phyloP scores from a whole-genome alignment of 2,113 vertebrate genomes.

The Chlorodrepanis virens region DNA sequence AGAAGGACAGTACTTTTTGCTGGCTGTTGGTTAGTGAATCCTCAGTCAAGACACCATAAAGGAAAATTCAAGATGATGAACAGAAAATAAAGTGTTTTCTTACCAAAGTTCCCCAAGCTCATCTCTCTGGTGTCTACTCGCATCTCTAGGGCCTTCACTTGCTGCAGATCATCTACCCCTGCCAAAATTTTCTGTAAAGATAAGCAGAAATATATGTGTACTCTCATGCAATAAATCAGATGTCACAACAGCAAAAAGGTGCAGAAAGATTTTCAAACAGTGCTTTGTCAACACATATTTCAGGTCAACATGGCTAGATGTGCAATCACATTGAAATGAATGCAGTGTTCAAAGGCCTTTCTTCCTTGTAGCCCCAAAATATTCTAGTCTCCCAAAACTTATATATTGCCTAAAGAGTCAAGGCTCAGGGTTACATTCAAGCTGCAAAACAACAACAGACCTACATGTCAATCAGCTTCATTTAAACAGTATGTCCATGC shows the following conservation, averaged over 20 bases:
- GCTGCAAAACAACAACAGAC: background rate
- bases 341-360: background rate
- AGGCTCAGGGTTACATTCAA: background rate
- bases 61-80: background rate
- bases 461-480: background rate
- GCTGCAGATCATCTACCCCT: slow-evolving; percentile 76
- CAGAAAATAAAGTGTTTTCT: slow-evolving; percentile 53
- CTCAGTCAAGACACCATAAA: background rate
- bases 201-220: slow-evolving; percentile 5
- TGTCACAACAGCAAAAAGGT: background rate
- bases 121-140: slow-evolving; percentile 82
- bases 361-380: background rate
- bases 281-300: background rate
- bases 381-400: background rate
- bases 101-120: slow-evolving; percentile 89
- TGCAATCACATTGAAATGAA: background rate
- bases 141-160: slow-evolving; percentile 81
- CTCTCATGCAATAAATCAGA: background rate
- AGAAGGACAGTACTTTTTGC: background rate
- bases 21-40: background rate
- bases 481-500: background rate
- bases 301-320: background rate
- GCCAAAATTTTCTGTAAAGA: slow-evolving; percentile 79
- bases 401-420: background rate
- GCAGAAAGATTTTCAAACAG: background rate